Percentiles rank a stretch among this genome's conserved stretches.
Conservation (phyloP, 1,140 invertebrate species). For the Drosophila mojavensis region DNA sequence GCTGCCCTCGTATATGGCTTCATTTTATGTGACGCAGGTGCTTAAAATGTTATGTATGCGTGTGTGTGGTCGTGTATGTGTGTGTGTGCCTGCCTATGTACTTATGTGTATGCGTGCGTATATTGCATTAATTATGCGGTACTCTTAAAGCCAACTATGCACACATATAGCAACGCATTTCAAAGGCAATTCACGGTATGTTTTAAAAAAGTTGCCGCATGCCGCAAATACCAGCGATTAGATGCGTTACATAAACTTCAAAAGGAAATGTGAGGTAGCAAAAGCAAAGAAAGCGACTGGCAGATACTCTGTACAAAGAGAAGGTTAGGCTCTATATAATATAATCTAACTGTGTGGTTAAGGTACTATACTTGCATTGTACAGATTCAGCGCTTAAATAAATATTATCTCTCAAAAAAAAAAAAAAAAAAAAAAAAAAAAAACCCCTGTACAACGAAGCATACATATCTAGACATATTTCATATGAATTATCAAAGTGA, state of each 20-base stretch:
- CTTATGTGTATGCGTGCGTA: conserved; percentile 35
- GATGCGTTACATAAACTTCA: conserved; percentile 49
- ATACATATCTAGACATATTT: no score
- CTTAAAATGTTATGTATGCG: conserved; percentile 42
- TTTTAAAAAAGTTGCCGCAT: conserved; percentile 41
- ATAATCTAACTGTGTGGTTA: no score
- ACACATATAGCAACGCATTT: conserved; percentile 22
- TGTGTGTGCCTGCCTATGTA: conserved; percentile 34
- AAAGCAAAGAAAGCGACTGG: neutral
- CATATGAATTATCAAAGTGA: no score
- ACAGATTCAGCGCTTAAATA: no score
- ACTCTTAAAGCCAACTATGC: conserved; percentile 59
- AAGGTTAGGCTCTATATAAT: no score
- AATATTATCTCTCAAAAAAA: no score
- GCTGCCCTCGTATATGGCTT: conserved; percentile 51
- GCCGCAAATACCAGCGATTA: conserved; percentile 66
- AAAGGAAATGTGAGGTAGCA: neutral
- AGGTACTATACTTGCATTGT: no score
- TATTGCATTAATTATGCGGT: conserved; percentile 53
- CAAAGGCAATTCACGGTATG: conserved; percentile 20
- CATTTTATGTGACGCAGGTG: conserved; percentile 66
- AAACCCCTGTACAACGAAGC: no score
- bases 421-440: no score
- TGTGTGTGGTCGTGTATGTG: conserved; percentile 20
- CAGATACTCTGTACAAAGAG: conserved; percentile 9